Evolutionary conservation across 2,113 vertebrate genomes (phyloP).

Genomic region (Bombycilla garrulus): DNA sequence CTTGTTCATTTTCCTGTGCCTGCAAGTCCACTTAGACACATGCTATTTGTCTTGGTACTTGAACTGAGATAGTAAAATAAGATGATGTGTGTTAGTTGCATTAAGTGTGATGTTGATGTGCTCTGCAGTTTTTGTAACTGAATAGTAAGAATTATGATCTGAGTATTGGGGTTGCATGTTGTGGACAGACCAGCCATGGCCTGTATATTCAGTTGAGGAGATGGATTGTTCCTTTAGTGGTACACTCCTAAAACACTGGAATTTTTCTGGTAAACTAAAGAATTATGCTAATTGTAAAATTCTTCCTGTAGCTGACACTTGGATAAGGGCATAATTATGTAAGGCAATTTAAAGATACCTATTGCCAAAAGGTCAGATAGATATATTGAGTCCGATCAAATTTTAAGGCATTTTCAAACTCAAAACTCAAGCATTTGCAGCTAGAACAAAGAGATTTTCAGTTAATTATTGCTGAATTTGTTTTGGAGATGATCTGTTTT

Average conservation of each 20-base stretch:
- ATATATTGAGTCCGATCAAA: not conserved
- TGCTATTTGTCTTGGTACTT: not conserved
- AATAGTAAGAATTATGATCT: not conserved
- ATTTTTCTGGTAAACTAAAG: not conserved
- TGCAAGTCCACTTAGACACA: not conserved
- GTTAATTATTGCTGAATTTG: not conserved
- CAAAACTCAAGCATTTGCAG: not conserved
- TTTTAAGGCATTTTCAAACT: not conserved
- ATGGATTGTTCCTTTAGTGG: not conserved
- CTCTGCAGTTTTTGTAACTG: not conserved
- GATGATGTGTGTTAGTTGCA: not conserved
- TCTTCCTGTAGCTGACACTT: not conserved
- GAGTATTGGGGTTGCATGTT: not conserved
- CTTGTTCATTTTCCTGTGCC: not conserved
- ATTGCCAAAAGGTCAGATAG: not conserved
- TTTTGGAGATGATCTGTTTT: slow-evolving; percentile 52
- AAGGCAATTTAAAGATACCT: not conserved
- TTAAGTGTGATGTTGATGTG: not conserved
- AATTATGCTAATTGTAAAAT: not conserved
- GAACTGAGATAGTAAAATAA: not conserved
- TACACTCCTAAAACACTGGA: not conserved
- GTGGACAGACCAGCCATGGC: not conserved
- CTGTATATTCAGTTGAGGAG: not conserved
- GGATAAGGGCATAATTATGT: not conserved
- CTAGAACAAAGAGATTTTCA: not conserved